phyloP scores from a whole-genome alignment of 2,797 vertebrate species.

The Gobionotothen gibberifrons region DNA sequence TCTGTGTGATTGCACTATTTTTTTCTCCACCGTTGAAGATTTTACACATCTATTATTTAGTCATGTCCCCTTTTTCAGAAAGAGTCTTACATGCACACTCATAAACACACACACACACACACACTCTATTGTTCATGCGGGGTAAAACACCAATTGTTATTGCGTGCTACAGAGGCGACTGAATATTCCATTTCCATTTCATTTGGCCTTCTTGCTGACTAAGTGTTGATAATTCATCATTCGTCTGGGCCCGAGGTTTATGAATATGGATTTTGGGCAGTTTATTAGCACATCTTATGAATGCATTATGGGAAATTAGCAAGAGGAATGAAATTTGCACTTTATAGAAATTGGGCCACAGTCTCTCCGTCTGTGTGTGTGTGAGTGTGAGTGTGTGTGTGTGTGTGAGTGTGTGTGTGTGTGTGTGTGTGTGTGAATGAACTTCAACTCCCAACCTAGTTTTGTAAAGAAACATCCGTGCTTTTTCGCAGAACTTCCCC shows the following conservation, averaged over 20 bases:
- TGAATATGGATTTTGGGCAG: slow-evolving; percentile 75
- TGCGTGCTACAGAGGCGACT: slow-evolving; percentile 10
- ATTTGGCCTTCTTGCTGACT: slow-evolving; percentile 72
- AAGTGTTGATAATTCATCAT: slow-evolving; percentile 71
- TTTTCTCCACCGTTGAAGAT: slow-evolving; percentile 30
- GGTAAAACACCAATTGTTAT: slow-evolving; percentile 56
- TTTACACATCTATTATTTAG: slow-evolving; percentile 72
- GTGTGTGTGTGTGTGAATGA: neutral
- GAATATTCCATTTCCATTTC: slow-evolving; percentile 62
- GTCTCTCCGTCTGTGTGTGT: neutral
- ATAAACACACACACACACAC: neutral
- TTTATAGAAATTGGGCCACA: slow-evolving; percentile 47
- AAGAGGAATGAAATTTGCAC: slow-evolving; percentile 47
- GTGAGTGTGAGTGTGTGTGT: neutral
- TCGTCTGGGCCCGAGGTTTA: slow-evolving; percentile 50
- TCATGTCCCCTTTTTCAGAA: slow-evolving; percentile 41
- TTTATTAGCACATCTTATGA: slow-evolving; percentile 77
- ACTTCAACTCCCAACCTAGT: slow-evolving; percentile 5
- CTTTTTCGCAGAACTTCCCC: slow-evolving; percentile 30
- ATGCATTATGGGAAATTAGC: slow-evolving; percentile 70
- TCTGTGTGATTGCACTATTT: slow-evolving; percentile 38
- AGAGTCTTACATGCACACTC: slow-evolving; percentile 5
- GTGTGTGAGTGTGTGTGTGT: neutral
- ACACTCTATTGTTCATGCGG: slow-evolving; percentile 18
- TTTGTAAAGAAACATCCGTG: slow-evolving; percentile 23